These are phyloP conservation scores for Cepaea nemoralis DNA, from an alignment of 1,140 invertebrate species.

Conservation along the genomic window DNA sequence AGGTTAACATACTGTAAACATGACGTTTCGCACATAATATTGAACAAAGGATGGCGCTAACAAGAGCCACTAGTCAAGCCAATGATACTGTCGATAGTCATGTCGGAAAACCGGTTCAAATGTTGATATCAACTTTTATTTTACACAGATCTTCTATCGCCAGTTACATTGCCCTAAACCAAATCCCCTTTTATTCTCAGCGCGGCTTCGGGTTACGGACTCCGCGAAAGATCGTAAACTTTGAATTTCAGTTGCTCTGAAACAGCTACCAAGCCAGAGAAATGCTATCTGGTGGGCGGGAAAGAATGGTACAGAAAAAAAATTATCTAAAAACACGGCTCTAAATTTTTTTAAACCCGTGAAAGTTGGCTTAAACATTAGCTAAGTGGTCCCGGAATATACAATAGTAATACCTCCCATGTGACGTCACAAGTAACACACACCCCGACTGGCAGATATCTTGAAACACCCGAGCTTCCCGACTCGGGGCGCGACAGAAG, in stretches of 20 bases:
- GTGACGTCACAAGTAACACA: neutral
- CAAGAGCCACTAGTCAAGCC: neutral
- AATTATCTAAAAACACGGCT: no score
- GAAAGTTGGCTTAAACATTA: neutral
- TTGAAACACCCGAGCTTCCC: neutral
- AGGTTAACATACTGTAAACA: no score
- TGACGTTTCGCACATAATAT: no score
- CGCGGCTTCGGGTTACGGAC: no score
- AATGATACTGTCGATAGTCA: neutral
- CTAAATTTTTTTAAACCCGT: no score
- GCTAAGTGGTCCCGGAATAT: neutral
- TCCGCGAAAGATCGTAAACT: neutral
- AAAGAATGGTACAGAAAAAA: no score
- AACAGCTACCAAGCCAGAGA: no score
- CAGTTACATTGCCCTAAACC: neutral
- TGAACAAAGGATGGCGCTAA: neutral
- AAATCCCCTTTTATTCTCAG: neutral
- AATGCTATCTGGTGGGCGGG: no score
- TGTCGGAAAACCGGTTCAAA: neutral
- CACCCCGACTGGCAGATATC: neutral
- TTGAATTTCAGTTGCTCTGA: no score
- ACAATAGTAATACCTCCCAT: neutral
- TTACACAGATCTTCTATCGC: neutral
- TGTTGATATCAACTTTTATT: neutral
- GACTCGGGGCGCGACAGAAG: neutral